phyloP scores from a whole-genome alignment of 2,888 invertebrate genomes.

The Belgica antarctica region DNA sequence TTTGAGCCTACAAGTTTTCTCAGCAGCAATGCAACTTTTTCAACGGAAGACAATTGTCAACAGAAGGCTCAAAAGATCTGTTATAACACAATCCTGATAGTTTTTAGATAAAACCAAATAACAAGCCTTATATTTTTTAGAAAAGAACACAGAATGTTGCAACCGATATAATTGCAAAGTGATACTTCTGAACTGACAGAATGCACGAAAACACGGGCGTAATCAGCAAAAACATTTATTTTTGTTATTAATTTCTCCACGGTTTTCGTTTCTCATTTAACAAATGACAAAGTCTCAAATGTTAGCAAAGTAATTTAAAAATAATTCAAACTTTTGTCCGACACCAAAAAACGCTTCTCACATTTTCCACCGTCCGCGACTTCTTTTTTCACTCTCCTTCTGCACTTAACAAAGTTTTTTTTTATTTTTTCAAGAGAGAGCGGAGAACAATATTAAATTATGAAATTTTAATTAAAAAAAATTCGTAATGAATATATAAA shows the following conservation, averaged over 20 bases:
- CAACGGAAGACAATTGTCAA: no score
- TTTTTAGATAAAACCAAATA: no score
- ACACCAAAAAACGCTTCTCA: constrained; percentile 4
- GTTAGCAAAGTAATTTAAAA: constrained; percentile 33
- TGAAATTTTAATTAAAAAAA: constrained; percentile 43
- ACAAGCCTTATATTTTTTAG: no score
- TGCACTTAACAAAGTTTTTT: constrained; percentile 31
- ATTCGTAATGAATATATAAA: constrained; percentile 43
- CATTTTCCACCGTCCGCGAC: neutral
- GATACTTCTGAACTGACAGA: no score
- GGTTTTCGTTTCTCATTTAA: constrained; percentile 1
- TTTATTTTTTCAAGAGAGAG: constrained; percentile 32
- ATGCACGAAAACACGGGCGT: no score
- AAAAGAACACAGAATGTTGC: no score
- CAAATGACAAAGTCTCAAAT: constrained; percentile 15
- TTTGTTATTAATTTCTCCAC: neutral
- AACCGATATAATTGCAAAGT: no score
- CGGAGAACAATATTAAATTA: constrained; percentile 43
- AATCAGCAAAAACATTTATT: no score
- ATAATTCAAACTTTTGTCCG: constrained; percentile 21
- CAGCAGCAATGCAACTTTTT: no score
- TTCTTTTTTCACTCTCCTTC: constrained; percentile 9
- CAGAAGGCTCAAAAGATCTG: no score
- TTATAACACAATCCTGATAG: no score
- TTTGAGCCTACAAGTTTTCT: no score